phyloP scores from a whole-genome alignment of 1,140 invertebrate genomes.

The Uloborus diversus region DNA sequence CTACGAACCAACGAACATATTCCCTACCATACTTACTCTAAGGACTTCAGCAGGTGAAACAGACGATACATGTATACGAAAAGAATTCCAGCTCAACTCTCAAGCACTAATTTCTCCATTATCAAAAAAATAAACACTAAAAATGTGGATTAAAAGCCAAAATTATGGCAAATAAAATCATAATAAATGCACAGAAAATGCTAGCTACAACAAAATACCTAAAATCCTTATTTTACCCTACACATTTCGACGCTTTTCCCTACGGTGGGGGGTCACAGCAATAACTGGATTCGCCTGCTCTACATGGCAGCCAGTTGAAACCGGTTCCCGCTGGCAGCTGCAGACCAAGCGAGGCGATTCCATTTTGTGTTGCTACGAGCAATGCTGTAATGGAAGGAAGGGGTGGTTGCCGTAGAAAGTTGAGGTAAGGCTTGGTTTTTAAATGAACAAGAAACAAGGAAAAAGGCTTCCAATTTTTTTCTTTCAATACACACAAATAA shows the following conservation, averaged over 20 bases:
- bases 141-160: conserved; percentile 25
- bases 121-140: conserved; percentile 44
- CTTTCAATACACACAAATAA: conserved; percentile 3
- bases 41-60: conserved; percentile 50
- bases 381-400: conserved; percentile 16
- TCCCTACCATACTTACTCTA: conserved; percentile 46
- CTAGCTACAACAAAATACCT: conserved; percentile 51
- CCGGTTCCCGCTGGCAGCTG: conserved; percentile 51
- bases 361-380: conserved; percentile 15
- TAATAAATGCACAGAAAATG: conserved; percentile 53
- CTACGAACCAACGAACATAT: neutral
- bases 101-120: neutral
- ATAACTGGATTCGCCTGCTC: conserved; percentile 18
- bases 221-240: conserved; percentile 43
- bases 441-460: neutral
- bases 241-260: conserved; percentile 32
- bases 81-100: conserved; percentile 11
- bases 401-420: conserved; percentile 4
- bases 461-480: conserved; percentile 16
- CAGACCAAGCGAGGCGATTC: conserved; percentile 50
- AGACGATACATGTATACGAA: conserved; percentile 47
- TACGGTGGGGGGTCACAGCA: conserved; percentile 8
- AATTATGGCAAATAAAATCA: conserved; percentile 51
- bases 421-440: neutral
- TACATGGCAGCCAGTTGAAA: conserved; percentile 38